Conservation (phyloP, 2,797 vertebrate genomes). For the Trematomus bernacchii region DNA sequence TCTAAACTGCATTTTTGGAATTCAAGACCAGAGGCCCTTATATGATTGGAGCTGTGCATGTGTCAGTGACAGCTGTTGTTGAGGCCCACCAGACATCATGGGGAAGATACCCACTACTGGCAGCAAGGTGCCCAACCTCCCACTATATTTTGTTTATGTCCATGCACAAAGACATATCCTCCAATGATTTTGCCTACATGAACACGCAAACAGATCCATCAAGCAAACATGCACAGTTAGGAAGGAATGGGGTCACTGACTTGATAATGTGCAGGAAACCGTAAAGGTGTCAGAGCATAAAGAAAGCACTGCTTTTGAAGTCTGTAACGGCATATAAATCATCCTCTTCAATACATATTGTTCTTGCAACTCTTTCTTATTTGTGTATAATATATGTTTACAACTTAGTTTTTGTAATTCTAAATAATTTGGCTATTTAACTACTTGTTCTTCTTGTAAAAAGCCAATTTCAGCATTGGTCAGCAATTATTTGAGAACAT, state of each 20-base stretch:
- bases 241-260: conserved; percentile 19
- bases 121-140: conserved; percentile 43
- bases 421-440: not conserved
- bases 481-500: not conserved
- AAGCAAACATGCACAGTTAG: not conserved
- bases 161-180: conserved; percentile 12
- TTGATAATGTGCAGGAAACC: conserved; percentile 20
- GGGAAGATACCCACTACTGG: conserved; percentile 49
- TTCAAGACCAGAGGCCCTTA: conserved; percentile 69
- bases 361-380: not conserved
- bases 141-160: conserved; percentile 38
- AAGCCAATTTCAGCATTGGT: not conserved
- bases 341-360: not conserved
- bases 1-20: conserved; percentile 81
- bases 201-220: not conserved
- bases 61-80: conserved; percentile 89
- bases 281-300: conserved; percentile 18
- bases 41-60: conserved; percentile 66
- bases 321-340: not conserved
- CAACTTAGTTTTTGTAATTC: not conserved
- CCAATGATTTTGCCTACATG: not conserved
- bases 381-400: not conserved
- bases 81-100: conserved; percentile 65
- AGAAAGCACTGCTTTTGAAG: conserved; percentile 5
- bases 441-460: not conserved